Conservation (phyloP, 1,140 invertebrate genomes). For the Arion vulgaris region DNA sequence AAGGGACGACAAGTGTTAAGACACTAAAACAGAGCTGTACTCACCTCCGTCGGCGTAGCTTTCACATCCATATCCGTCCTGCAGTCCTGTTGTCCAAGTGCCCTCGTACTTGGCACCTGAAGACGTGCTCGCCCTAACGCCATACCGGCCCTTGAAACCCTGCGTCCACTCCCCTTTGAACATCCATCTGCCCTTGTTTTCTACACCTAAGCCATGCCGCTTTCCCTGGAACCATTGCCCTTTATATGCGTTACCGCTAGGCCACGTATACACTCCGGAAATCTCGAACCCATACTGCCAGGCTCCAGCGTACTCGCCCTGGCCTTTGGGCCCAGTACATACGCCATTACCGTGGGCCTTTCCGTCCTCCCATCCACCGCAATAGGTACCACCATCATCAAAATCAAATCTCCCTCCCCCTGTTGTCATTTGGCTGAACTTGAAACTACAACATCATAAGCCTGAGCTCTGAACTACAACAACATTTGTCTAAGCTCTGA, state of each 20-base stretch:
- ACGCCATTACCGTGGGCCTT: constrained; percentile 74
- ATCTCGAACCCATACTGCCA: constrained; percentile 99
- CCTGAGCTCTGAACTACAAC: too few relatives aligned
- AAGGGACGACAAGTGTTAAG: neutral
- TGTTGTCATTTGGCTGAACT: constrained; percentile 55
- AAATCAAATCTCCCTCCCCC: constrained; percentile 98
- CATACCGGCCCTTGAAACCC: constrained; percentile 98
- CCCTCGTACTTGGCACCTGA: constrained; percentile 99
- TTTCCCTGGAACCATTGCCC: constrained; percentile 99
- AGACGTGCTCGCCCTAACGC: constrained; percentile 93
- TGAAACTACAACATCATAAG: constrained; percentile 1
- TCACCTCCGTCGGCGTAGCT: constrained; percentile 98
- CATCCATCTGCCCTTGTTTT: constrained; percentile 95
- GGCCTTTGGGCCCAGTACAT: constrained; percentile 78
- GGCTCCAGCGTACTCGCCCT: constrained; percentile 98
- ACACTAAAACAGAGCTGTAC: neutral
- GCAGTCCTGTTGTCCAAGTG: constrained; percentile 98
- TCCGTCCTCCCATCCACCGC: constrained; percentile 99
- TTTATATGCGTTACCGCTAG: constrained; percentile 95
- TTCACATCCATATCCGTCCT: constrained; percentile 99
- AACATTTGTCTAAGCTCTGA: too few relatives aligned
- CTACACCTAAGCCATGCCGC: constrained; percentile 96
- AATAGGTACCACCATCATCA: constrained; percentile 99
- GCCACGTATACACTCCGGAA: constrained; percentile 98
- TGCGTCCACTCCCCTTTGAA: constrained; percentile 99